Conservation (phyloP, 2,113 vertebrate genomes). For the Megaceryle torquata region DNA sequence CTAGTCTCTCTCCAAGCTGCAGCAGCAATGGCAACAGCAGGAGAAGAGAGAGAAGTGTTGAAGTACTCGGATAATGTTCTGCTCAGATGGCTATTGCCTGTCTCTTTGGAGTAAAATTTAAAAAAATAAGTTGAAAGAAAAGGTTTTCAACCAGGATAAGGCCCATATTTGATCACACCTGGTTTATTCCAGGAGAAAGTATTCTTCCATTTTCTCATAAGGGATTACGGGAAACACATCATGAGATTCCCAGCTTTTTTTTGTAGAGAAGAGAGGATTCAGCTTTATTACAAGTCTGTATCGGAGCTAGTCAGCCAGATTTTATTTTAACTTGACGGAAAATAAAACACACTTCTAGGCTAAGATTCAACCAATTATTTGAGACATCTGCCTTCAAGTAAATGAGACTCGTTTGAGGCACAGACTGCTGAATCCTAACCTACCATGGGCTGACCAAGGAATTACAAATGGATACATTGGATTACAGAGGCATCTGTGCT, state of each 20-base stretch:
- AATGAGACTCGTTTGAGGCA: not conserved
- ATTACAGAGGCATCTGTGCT: fast-evolving
- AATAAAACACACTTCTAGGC: not conserved
- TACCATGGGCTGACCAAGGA: not conserved
- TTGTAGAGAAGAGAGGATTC: not conserved
- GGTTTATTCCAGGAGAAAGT: not conserved
- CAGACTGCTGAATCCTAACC: not conserved
- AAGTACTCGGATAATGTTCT: not conserved
- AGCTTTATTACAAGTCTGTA: not conserved
- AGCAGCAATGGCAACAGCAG: not conserved
- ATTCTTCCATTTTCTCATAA: not conserved
- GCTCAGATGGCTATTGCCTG: not conserved
- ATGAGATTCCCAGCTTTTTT: not conserved
- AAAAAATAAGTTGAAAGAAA: not conserved
- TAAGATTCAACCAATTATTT: not conserved
- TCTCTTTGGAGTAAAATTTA: not conserved
- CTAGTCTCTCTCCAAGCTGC: not conserved
- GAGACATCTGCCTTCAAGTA: not conserved
- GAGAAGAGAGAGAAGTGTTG: not conserved
- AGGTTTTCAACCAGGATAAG: not conserved
- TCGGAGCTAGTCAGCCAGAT: not conserved
- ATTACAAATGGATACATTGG: fast-evolving
- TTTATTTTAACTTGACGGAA: not conserved
- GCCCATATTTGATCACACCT: not conserved
- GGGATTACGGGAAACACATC: not conserved